Evolutionary conservation across 2,113 vertebrate species (phyloP), one percentile per base, ranked within the genome.

Genomic region (Drymodes brunneopygia): DNA sequence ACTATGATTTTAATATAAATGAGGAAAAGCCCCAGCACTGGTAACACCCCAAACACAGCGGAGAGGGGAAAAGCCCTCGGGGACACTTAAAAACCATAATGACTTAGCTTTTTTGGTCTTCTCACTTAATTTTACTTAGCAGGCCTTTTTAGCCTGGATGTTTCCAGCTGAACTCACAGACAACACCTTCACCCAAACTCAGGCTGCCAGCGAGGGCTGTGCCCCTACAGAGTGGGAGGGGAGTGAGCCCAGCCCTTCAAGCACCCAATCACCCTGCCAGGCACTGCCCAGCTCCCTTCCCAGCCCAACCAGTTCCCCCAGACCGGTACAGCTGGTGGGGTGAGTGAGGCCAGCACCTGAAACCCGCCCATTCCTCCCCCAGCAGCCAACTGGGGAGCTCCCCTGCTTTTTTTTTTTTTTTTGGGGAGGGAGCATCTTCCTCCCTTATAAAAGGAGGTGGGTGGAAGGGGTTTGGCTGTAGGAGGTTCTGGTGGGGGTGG

Each of bases 391-490:
- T 17, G 31, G 7, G 27, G 22, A 36, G 22, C 6, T 54, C 10
- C 3, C 4, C 24, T 62, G 54, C 10, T 11, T 1, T 47, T 27
- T 54, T n/a, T n/a, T n/a, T n/a, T n/a, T n/a, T n/a, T n/a, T n/a
- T n/a, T n/a, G n/a, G 4, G 5, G 33, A 38, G 13, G 84, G 50
- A 24, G 24, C 50, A 23, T 45, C 36, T 19, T 61, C 15, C 8
- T 67, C 1, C 15, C 11, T 2, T 17, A 6, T 35, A 51, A 45
- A 58, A 47, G 20, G 2, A 10, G 11, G 9, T 48, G 20, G 12
- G 4, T 7, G 9, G 21, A 7, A 14, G 4, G 1, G 1, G 0
- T 11, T 25, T 14, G 7, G 7, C 4, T n/a, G 7, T 0, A 1
- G 24, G 1, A 0, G 2, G 21, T 13, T 0, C 0, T 8, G 4